phyloP scores from a whole-genome alignment of 2,113 vertebrate genomes.

The Motacilla tschutschensis region DNA sequence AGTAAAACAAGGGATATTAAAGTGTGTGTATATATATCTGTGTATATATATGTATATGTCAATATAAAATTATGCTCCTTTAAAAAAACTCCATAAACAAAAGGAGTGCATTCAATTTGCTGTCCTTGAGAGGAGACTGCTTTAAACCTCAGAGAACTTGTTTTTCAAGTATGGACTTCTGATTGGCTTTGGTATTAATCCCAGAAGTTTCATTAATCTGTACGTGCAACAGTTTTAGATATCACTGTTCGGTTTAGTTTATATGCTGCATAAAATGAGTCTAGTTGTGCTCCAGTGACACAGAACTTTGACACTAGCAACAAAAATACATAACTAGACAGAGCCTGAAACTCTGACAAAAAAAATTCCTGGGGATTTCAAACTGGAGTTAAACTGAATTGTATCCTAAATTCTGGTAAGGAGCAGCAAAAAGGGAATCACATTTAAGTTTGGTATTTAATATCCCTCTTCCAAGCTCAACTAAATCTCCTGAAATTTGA shows the following conservation, averaged over 20 bases:
- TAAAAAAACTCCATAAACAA: background rate
- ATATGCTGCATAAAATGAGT: background rate
- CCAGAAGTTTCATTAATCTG: background rate
- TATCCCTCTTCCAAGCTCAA: background rate
- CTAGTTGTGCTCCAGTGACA: background rate
- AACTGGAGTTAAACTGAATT: background rate
- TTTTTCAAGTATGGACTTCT: background rate
- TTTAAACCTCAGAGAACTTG: background rate
- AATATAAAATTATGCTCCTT: background rate
- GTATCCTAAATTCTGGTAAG: background rate
- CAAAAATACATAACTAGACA: background rate
- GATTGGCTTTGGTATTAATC: background rate
- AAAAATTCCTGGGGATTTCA: background rate
- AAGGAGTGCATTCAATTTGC: background rate
- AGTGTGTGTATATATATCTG: no score
- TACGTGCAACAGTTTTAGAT: background rate
- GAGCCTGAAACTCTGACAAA: background rate
- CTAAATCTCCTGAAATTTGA: background rate
- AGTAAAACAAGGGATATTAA: background rate
- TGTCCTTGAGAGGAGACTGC: background rate
- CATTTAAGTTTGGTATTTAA: background rate
- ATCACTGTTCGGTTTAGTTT: background rate
- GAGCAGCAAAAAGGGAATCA: background rate
- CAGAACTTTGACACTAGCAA: background rate
- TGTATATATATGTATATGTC: no score